Conservation (phyloP, 2,113 vertebrate species). For the Sialia sialis region DNA sequence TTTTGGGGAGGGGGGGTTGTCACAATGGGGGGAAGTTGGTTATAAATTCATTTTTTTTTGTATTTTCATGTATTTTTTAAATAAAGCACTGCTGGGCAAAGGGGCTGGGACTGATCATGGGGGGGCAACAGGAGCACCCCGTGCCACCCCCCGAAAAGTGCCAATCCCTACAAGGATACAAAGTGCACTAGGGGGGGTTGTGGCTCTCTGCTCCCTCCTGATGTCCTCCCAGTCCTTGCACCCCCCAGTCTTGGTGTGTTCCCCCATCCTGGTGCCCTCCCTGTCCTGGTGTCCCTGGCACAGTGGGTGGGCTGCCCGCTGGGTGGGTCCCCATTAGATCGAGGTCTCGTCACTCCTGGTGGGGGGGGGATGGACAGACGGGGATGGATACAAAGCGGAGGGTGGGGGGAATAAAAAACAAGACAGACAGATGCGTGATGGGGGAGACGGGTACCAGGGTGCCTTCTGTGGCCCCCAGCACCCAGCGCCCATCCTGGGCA, state of each 20-base stretch:
- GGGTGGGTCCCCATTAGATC: neutral
- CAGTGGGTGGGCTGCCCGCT: neutral
- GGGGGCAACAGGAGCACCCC: neutral
- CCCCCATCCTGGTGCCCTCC: neutral
- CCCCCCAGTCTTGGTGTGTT: neutral
- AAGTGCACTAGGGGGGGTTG: neutral
- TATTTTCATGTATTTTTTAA: neutral
- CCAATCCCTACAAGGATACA: neutral
- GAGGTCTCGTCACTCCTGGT: neutral
- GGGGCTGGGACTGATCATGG: neutral
- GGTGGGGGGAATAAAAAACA: neutral
- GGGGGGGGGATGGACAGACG: neutral
- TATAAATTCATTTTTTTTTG: neutral
- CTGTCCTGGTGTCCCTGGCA: neutral
- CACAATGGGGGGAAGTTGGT: neutral
- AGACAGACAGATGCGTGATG: neutral
- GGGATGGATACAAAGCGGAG: neutral
- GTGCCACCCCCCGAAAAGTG: neutral
- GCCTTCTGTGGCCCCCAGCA: neutral
- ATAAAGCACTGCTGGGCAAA: neutral
- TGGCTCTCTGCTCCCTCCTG: neutral
- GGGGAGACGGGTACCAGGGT: neutral
- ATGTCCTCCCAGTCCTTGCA: neutral
- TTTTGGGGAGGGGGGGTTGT: neutral
- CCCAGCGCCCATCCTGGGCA: neutral